These are phyloP conservation scores for Pygathrix nemaeus DNA, from an alignment of 2,113 vertebrate genomes.

Conservation along the genomic window DNA sequence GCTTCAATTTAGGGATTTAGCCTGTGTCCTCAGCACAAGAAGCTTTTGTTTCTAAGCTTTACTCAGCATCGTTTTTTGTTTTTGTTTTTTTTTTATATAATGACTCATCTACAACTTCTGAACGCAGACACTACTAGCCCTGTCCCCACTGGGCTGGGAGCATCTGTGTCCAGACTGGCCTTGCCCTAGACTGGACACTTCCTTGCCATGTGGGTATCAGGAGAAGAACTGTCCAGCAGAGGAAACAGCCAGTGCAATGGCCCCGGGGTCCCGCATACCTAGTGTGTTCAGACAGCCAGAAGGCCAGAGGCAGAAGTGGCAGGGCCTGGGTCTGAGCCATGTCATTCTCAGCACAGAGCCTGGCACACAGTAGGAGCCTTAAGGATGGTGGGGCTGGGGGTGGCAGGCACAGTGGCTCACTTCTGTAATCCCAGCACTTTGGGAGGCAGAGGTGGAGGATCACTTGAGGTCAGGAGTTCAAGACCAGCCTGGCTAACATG, in stretches of 20 bases:
- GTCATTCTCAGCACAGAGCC: neutral
- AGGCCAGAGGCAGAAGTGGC: neutral
- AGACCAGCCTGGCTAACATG: neutral
- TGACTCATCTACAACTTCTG: too few relatives aligned
- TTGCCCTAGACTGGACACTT: neutral
- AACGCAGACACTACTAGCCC: neutral
- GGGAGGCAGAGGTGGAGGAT: neutral
- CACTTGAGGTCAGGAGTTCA: neutral
- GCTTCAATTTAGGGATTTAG: too few relatives aligned
- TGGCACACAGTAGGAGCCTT: neutral
- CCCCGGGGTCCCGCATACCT: neutral
- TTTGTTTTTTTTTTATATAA: too few relatives aligned
- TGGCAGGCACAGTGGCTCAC: neutral
- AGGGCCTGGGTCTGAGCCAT: neutral
- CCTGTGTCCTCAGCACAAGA: too few relatives aligned
- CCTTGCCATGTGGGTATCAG: neutral
- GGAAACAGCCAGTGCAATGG: neutral
- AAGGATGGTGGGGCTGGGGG: neutral
- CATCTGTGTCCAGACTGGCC: neutral
- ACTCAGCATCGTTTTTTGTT: too few relatives aligned
- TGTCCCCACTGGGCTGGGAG: neutral
- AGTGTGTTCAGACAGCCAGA: neutral
- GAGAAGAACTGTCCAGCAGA: too few relatives aligned
- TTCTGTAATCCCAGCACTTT: neutral
- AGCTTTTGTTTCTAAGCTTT: too few relatives aligned